Conservation (phyloP, 1,140 invertebrate genomes). For the Bombus sibiricus region DNA sequence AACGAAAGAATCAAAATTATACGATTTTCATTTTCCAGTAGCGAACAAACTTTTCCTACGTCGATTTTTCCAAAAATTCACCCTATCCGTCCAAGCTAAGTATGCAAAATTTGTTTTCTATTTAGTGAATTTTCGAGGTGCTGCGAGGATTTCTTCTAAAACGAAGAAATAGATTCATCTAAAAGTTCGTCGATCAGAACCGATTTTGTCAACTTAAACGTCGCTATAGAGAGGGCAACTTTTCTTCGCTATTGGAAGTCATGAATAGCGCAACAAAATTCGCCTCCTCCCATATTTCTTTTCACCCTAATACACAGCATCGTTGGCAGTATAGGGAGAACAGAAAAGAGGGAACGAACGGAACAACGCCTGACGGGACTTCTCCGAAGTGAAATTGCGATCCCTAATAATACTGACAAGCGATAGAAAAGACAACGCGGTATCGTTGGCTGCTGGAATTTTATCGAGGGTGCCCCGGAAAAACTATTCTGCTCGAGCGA, state of each 20-base stretch:
- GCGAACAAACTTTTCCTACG: too few species aligned
- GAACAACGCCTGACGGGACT: conserved; percentile 56
- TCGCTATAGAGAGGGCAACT: not conserved
- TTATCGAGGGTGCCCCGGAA: conserved; percentile 44
- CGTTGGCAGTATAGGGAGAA: conserved; percentile 24
- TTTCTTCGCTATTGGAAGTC: not conserved
- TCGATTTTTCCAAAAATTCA: too few species aligned
- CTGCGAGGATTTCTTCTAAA: not conserved
- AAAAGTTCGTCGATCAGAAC: not conserved
- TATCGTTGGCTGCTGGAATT: conserved; percentile 42
- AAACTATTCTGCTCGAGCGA: conserved; percentile 32
- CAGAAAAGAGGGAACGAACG: conserved; percentile 49
- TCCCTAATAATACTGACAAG: conserved; percentile 67
- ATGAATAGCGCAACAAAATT: not conserved
- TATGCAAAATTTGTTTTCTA: too few species aligned
- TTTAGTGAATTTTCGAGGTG: too few species aligned
- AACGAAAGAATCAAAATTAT: too few species aligned
- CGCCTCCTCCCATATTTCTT: not conserved
- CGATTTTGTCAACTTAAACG: not conserved
- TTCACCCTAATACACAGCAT: not conserved
- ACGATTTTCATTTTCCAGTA: too few species aligned
- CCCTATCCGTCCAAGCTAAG: too few species aligned
- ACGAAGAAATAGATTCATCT: not conserved
- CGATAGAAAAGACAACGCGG: conserved; percentile 39
- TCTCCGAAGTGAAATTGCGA: conserved; percentile 57